Evolutionary conservation across 1,140 invertebrate genomes (phyloP).

Genomic region (Babylonia areolata): DNA sequence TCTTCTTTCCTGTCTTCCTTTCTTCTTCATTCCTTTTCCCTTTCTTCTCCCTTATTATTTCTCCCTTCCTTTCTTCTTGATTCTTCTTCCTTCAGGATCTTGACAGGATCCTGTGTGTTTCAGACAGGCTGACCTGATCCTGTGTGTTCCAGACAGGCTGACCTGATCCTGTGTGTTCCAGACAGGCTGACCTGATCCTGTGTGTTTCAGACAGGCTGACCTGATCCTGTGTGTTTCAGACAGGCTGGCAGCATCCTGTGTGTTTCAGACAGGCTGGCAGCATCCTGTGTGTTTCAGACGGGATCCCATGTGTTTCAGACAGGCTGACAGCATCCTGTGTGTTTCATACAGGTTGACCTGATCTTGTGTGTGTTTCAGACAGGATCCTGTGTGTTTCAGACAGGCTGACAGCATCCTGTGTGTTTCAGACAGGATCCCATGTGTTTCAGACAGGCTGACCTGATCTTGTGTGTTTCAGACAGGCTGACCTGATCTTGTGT

Average conservation of each 20-base stretch:
- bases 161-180: conserved; percentile 31
- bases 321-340: not conserved
- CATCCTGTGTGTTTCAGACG: conserved; percentile 44
- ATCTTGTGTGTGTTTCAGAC: too few relatives aligned
- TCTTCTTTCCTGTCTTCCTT: too few relatives aligned
- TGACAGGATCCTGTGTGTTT: conserved; percentile 16
- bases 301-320: conserved; percentile 30
- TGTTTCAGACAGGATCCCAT: too few relatives aligned
- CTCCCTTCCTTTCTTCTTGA: not conserved
- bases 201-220: not conserved
- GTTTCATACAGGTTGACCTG: not conserved
- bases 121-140: not conserved
- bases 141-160: not conserved
- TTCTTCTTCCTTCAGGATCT: not conserved
- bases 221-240: not conserved
- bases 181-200: conserved; percentile 52
- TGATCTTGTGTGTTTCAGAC: too few relatives aligned
- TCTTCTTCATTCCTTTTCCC: too few relatives aligned
- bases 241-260: not conserved
- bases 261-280: not conserved
- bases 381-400: too few relatives aligned
- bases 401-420: too few relatives aligned
- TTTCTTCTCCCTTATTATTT: too few relatives aligned
- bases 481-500: not conserved
- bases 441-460: too few relatives aligned